A percentile compares a stretch with the other conserved stretches of the same genome.
phyloP scores from a whole-genome alignment of 2,888 invertebrate genomes.

The Tenthredo distinguenda region DNA sequence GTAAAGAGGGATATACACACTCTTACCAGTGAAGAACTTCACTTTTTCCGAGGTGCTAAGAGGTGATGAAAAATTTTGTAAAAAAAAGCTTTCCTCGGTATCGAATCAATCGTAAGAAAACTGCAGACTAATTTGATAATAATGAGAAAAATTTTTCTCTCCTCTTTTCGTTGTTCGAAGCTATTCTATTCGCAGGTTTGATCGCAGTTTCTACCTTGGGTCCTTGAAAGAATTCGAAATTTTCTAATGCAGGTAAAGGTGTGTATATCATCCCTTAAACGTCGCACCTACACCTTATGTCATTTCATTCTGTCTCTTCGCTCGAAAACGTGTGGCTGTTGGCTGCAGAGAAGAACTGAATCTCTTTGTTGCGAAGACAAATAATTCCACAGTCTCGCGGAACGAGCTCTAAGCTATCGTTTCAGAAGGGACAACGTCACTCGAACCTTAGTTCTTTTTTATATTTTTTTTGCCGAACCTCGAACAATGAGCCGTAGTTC shows the following conservation, averaged over 20 bases:
- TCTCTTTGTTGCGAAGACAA: slow-evolving; percentile 16
- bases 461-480: background rate
- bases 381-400: background rate
- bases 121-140: background rate
- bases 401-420: background rate
- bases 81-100: background rate
- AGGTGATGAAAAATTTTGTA: background rate
- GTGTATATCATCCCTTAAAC: background rate
- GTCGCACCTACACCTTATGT: background rate
- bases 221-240: background rate
- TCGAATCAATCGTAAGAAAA: background rate
- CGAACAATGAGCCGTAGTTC: background rate
- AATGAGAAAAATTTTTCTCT: background rate
- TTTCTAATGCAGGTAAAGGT: background rate
- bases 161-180: background rate
- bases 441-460: background rate
- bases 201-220: background rate
- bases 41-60: background rate
- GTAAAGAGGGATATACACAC: background rate
- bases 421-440: background rate
- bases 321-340: background rate
- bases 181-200: background rate
- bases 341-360: background rate
- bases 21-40: background rate
- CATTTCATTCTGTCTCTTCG: background rate